phyloP scores from a whole-genome alignment of 2,888 invertebrate species.

The Imbricaverruca yamaguchii region DNA sequence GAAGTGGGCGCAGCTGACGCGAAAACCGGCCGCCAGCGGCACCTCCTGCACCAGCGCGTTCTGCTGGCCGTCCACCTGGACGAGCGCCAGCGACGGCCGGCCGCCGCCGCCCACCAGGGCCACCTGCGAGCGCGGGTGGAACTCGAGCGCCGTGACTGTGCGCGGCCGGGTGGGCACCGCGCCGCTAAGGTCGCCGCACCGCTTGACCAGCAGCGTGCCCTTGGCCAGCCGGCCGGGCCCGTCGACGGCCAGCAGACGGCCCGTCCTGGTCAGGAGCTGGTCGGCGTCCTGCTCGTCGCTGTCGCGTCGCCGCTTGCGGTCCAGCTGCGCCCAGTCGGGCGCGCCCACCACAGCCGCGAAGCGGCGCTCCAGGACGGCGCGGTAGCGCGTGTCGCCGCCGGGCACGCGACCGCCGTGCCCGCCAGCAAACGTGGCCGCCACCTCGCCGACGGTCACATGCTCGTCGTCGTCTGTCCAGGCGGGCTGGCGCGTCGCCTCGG shows the following conservation, averaged over 20 bases:
- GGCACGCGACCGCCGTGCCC: constrained; percentile 34
- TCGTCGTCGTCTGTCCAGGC: constrained; percentile 28
- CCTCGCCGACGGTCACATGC: constrained; percentile 23
- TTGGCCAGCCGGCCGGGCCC: constrained; percentile 36
- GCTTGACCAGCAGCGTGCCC: constrained; percentile 55
- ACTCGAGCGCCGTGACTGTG: constrained; percentile 62
- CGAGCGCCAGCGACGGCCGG: constrained; percentile 58
- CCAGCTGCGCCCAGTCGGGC: constrained; percentile 67
- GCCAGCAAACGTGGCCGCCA: constrained; percentile 18
- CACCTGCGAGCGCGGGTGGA: constrained; percentile 78
- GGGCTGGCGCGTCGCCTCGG: neutral
- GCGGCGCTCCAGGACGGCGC: constrained; percentile 57
- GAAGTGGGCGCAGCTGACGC: constrained; percentile 66
- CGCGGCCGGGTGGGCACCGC: constrained; percentile 61
- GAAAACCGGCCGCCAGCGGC: constrained; percentile 73
- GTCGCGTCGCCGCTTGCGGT: constrained; percentile 37
- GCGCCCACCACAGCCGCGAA: constrained; percentile 59
- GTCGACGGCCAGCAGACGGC: constrained; percentile 24
- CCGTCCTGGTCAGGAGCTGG: constrained; percentile 25
- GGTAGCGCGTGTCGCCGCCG: constrained; percentile 49
- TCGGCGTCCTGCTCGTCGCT: constrained; percentile 18
- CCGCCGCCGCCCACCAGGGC: constrained; percentile 63
- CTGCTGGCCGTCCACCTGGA: constrained; percentile 73
- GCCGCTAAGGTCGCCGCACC: constrained; percentile 59
- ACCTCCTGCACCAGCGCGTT: constrained; percentile 84